Base-by-base conservation (phyloP, 2,797 vertebrate genomes). In the Mallotus villosus region DNA sequence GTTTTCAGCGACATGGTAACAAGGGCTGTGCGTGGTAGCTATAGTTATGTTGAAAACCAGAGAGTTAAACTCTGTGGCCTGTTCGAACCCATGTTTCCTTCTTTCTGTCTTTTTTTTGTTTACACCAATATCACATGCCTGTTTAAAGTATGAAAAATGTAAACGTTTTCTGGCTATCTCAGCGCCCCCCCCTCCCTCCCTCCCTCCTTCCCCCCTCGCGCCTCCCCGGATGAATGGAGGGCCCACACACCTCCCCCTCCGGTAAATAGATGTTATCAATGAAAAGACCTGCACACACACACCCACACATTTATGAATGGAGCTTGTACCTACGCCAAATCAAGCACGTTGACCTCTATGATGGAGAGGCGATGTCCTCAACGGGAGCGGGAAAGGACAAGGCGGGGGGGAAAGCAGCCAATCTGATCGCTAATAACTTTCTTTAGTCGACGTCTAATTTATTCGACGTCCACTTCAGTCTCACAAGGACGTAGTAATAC, bases 221-320 rank as follows among this genome's bases (percentile, higher is more conserved):
- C 79, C 78, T 76, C 34, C 11, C 58, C 61, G 41, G 70, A 62
- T 74, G 73, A 78, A 79, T 71, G 69, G 71, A 71, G 68, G 72
- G 61, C 71, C 62, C 62, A 67, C 70, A 72, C 72, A 57, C 81
- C 76, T 68, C 78, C 71, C 65, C 73, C 70, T 74, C 60, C 19
- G 70, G 78, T 83, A 85, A 81, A 85, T 77, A 83, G 81, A 85
- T 83, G 75, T 82, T 82, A 83, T 86, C 82, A 84, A 86, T 84
- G 79, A 78, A 82, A 78, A 79, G 61, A 75, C 53, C 19, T 19
- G 32, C 51, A 32, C 58, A 72, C 63, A 25, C 67, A 53, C 68
- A 14, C 41, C 8, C n/a, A 16, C 46, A 17, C 46, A 74, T 83
- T 85, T 84, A 81, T 82, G 81, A 85, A 85, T 86, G 86, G 66